Conservation (phyloP, 2,888 invertebrate genomes). For the Metellina segmentata region DNA sequence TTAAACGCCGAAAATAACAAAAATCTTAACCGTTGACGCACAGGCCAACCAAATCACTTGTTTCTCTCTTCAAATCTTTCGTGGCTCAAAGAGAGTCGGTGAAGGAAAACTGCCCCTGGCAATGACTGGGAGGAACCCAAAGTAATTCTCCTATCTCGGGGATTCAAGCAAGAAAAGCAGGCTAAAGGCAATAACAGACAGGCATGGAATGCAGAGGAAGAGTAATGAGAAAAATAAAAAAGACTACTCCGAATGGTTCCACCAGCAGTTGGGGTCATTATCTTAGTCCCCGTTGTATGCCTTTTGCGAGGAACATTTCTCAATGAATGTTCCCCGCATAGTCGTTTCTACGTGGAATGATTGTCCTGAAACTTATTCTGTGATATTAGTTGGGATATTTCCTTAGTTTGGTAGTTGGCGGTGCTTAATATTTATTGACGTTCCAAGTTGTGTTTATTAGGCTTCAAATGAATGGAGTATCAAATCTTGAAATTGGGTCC, state of each 20-base stretch:
- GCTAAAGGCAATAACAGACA: slow-evolving; percentile 15
- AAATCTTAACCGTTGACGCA: not conserved
- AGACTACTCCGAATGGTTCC: not conserved
- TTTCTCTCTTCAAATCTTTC: slow-evolving; percentile 1
- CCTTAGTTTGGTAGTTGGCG: not conserved
- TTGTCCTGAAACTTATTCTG: not conserved
- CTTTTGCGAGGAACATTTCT: not conserved
- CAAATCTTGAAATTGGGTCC: not conserved
- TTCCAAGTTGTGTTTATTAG: not conserved
- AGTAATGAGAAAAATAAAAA: not conserved
- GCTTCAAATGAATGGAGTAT: not conserved
- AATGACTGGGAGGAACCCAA: not conserved
- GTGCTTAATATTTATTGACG: not conserved
- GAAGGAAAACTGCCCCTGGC: not conserved
- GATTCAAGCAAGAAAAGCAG: not conserved
- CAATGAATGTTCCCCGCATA: not conserved
- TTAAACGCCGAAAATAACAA: slow-evolving; percentile 1
- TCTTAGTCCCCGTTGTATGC: not conserved
- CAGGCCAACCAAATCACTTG: slow-evolving; percentile 1
- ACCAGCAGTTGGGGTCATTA: slow-evolving; percentile 1
- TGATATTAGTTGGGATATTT: not conserved
- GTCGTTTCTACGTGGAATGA: not conserved
- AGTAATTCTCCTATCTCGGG: slow-evolving; percentile 23
- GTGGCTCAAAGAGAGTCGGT: too few relatives aligned
- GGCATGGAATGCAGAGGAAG: not conserved